Evolutionary conservation across 2,113 vertebrate genomes (phyloP).

Genomic region (Sciurus niger): DNA sequence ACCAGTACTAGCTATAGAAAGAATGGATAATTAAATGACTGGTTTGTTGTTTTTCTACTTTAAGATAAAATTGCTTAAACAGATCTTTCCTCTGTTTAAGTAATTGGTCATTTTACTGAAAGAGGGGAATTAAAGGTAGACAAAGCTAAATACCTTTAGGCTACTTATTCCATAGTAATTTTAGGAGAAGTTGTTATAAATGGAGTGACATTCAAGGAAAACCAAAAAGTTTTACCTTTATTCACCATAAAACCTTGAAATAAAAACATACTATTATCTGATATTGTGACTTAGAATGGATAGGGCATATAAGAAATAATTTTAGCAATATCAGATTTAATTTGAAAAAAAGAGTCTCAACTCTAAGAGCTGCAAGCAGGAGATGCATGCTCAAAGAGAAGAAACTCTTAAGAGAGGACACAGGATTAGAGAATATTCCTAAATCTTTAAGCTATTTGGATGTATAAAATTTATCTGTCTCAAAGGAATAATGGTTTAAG

Average conservation of each 20-base stretch:
- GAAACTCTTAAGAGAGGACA: not conserved
- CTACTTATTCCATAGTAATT: slow-evolving; percentile 5
- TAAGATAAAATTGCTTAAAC: slow-evolving; percentile 17
- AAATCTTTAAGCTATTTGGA: not conserved
- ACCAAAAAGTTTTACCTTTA: not conserved
- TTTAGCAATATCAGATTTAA: slow-evolving; percentile 10
- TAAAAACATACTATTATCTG: slow-evolving; percentile 51
- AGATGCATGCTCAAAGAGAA: not conserved
- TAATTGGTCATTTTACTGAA: slow-evolving; percentile 1
- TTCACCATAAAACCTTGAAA: not conserved
- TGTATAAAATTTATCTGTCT: slow-evolving; percentile 36
- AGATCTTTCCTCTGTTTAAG: slow-evolving; percentile 27
- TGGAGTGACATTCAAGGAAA: not conserved
- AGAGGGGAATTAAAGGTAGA: not conserved
- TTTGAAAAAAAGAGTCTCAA: not conserved
- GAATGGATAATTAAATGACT: not conserved
- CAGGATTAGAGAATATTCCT: not conserved
- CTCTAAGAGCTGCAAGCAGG: not conserved
- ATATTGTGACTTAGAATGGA: not conserved
- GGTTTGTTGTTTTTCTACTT: not conserved
- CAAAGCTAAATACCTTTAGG: not conserved
- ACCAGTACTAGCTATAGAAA: not conserved
- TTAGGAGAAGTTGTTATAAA: slow-evolving; percentile 18
- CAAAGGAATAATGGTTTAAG: slow-evolving; percentile 40
- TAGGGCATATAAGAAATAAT: not conserved